Evolutionary conservation across 2,797 vertebrate genomes (phyloP), one percentile per base, ranked within the genome.

Genomic region (Dendrocincla fuliginosa): DNA sequence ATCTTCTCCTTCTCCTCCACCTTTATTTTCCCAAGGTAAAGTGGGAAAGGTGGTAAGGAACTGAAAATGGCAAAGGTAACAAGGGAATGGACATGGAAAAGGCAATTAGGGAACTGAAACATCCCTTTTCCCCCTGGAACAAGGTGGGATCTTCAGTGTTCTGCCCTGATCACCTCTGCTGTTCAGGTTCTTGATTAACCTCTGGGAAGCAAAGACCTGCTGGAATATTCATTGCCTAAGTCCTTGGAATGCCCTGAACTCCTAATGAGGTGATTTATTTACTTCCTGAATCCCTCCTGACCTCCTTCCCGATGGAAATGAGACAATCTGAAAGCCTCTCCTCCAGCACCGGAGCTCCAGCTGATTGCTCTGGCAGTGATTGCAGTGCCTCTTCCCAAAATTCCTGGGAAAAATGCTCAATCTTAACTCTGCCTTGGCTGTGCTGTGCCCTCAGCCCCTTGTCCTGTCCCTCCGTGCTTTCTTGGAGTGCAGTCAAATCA

Each of bases 251-350:
- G 11, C 47, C 77, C 87, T 50, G 77, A 86, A 25, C 70, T 59
- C 44, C 22, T 61, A 78, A 84, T 89, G 49, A 76, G 84, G 84
- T 69, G 78, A 78, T 81, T 30, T 47, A 84, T 89, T 88, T 84
- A 68, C 61, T 63, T 87, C 35, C 73, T 90, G 64, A 82, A 87
- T 91, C 85, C 82, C 84, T 86, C 76, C 68, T 74, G 93, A 76
- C 89, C 84, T 84, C 79, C 83, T 94, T 81, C 33, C 37, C 4
- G 23, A 55, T 90, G 82, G 60, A 95, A 93, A 92, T 95, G 18
- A 92, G n/a, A 55, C 61, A n/a, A 22, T 67, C 61, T 70, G 73
- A 53, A 77, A 46, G 33, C 46, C 14, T 22, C 10, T 49, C 7
- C 50, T 71, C 85, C 85, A 44, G 37, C 50, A 10, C 28, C 1